Evolutionary conservation across 2,888 invertebrate species (phyloP).

Genomic region (Leptopilina drosophilae): DNA sequence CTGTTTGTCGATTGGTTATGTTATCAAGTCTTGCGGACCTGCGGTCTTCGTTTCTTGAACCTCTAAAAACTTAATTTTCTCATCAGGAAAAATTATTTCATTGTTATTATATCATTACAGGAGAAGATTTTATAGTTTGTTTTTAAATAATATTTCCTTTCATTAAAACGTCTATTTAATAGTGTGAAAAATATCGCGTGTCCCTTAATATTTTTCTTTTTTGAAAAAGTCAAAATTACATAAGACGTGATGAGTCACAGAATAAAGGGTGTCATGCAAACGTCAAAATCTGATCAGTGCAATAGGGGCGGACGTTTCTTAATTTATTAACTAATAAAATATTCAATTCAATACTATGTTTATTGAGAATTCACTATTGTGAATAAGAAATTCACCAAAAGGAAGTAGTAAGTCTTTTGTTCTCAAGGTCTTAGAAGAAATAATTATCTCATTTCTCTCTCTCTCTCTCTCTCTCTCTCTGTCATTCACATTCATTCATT

Average conservation of each 20-base stretch:
- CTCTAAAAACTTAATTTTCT: not conserved
- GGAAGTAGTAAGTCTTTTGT: slow-evolving; percentile 9
- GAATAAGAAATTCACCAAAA: slow-evolving; percentile 9
- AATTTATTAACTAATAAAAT: slow-evolving; percentile 29
- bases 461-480: not conserved
- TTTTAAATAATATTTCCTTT: not conserved
- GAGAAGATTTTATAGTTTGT: not conserved
- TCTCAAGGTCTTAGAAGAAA: not conserved
- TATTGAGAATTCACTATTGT: not conserved
- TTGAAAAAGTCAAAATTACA: slow-evolving; percentile 47
- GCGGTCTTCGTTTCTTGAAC: not conserved
- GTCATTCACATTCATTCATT: not conserved
- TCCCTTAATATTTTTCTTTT: slow-evolving; percentile 17
- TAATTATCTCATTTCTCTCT: not conserved
- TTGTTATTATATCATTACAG: not conserved
- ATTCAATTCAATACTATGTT: not conserved
- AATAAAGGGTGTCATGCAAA: slow-evolving; percentile 48
- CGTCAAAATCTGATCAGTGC: slow-evolving; percentile 50
- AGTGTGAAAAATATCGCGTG: slow-evolving; percentile 10
- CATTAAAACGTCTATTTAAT: not conserved
- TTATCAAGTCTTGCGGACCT: not conserved
- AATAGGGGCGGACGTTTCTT: slow-evolving; percentile 21
- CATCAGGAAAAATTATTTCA: not conserved
- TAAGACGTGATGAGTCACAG: slow-evolving; percentile 56
- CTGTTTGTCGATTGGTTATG: slow-evolving; percentile 8